Evolutionary conservation across 1,140 invertebrate species (phyloP).

Genomic region (Charaxes varanes): DNA sequence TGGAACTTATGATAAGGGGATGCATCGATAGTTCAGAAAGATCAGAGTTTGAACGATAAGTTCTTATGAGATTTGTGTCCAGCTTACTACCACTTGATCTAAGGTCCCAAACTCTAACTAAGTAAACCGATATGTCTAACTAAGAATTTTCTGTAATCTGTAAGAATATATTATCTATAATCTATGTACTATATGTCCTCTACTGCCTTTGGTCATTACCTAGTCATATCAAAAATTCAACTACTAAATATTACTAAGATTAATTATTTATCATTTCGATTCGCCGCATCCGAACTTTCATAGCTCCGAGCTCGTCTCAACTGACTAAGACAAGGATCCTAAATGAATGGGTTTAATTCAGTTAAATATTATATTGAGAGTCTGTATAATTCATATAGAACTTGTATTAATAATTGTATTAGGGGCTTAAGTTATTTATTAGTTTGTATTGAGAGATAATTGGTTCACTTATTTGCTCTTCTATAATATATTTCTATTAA

Average conservation of each 20-base stretch:
- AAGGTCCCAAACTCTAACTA: too few species aligned
- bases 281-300: conserved; percentile 23
- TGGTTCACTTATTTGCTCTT: conserved; percentile 20
- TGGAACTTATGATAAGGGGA: too few species aligned
- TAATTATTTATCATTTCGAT: not conserved
- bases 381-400: conserved; percentile 31
- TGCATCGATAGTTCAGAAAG: too few species aligned
- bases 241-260: not conserved
- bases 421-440: conserved; percentile 18
- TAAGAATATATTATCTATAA: too few species aligned
- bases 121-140: too few species aligned
- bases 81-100: too few species aligned
- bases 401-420: conserved; percentile 29
- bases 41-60: too few species aligned
- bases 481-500: too few species aligned
- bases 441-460: conserved; percentile 18
- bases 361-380: conserved; percentile 40
- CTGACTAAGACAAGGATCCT: conserved; percentile 46
- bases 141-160: too few species aligned
- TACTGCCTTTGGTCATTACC: not conserved
- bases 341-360: conserved; percentile 62
- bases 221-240: too few species aligned
- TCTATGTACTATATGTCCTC: not conserved
- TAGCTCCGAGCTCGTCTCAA: conserved; percentile 30
- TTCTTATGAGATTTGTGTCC: too few species aligned